Conservation (phyloP, 2,888 invertebrate genomes). For the Pterostichus madidus region DNA sequence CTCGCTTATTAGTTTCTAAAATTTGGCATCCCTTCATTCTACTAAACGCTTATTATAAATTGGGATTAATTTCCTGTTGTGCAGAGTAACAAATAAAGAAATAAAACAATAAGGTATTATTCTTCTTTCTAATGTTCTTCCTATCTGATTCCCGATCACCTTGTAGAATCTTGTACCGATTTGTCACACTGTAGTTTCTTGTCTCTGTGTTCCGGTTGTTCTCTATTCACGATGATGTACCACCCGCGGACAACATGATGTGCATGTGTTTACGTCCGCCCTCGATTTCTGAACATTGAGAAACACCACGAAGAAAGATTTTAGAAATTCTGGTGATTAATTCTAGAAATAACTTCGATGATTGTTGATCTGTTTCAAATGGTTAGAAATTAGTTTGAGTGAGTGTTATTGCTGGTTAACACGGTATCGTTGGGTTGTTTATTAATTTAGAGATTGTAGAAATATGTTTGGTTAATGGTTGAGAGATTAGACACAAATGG, state of each 20-base stretch:
- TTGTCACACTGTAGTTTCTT: background rate
- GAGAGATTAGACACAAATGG: too few species aligned
- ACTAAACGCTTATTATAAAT: too few species aligned
- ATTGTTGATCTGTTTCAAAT: background rate
- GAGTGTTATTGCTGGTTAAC: conserved; percentile 5
- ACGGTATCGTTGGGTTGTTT: background rate
- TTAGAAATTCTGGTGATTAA: background rate
- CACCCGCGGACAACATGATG: background rate
- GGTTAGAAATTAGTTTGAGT: conserved; percentile 2
- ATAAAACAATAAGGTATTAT: too few species aligned
- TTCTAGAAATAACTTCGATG: background rate
- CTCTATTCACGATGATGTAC: conserved; percentile 2
- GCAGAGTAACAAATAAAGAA: too few species aligned
- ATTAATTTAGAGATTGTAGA: background rate
- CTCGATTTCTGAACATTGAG: background rate
- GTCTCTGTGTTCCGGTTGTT: background rate
- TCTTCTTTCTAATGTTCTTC: too few species aligned
- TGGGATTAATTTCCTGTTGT: too few species aligned
- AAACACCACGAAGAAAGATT: background rate
- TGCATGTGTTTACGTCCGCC: conserved; percentile 4
- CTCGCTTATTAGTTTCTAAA: too few species aligned
- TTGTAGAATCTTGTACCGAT: too few species aligned
- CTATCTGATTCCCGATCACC: background rate
- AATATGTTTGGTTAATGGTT: too few species aligned
- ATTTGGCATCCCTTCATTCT: too few species aligned